Conservation (phyloP, 2,888 invertebrate genomes). For the Auanema freiburgensis region DNA sequence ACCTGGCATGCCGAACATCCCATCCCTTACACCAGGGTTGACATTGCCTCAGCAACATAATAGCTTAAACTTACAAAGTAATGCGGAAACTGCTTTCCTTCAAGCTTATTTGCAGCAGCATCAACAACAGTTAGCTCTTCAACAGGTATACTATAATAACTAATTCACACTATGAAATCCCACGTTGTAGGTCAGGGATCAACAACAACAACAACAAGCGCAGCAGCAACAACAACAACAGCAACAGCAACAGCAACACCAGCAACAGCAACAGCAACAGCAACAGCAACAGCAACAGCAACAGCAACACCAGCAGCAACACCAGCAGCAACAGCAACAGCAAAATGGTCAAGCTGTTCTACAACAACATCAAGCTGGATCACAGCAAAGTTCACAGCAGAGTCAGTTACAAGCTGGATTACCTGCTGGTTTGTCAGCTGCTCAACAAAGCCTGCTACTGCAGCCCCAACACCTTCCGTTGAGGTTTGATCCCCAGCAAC, state of each 20-base stretch:
- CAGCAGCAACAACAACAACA: conserved; percentile 24
- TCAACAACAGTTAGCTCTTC: conserved; percentile 15
- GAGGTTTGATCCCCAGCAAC: not conserved
- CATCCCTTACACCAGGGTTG: conserved; percentile 8
- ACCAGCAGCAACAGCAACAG: conserved; percentile 13
- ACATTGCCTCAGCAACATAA: conserved; percentile 11
- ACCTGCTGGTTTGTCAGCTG: not conserved
- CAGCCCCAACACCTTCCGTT: not conserved
- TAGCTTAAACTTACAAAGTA: conserved; percentile 23
- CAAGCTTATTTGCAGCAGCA: conserved; percentile 19
- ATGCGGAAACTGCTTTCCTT: conserved; percentile 21
- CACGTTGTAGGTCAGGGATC: conserved; percentile 10
- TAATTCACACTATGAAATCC: not conserved
- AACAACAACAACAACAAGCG: conserved; percentile 14
- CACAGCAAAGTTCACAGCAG: no score
- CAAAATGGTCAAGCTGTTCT: no score
- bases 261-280: conserved; percentile 6
- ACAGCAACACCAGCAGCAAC: conserved; percentile 12
- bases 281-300: conserved; percentile 25
- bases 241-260: conserved; percentile 17
- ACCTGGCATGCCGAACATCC: conserved; percentile 2
- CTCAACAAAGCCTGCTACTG: not conserved
- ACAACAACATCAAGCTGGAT: no score
- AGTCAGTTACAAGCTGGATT: not conserved
- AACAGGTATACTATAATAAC: not conserved